Evolutionary conservation across 2,113 vertebrate species (phyloP), one percentile per base, ranked within the genome.

Genomic region (Phaethornis superciliosus): DNA sequence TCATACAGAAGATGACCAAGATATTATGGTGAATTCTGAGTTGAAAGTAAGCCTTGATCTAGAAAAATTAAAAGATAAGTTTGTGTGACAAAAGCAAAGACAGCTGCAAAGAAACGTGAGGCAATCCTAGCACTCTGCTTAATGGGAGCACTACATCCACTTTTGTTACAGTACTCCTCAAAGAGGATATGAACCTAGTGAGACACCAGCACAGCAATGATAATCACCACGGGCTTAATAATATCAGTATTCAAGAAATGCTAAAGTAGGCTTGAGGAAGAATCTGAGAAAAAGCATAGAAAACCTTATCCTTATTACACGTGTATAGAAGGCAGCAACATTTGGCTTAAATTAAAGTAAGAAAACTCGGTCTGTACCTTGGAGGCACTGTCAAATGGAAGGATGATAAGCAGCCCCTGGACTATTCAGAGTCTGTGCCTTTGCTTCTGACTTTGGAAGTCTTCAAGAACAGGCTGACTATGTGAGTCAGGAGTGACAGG

Each of bases 311-410:
- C 3, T 1, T 10, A 4, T 49, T 75, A 37, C 46, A 65, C 3
- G 35, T 6, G 30, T 74, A 35, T 11, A 92, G 30, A 58, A 64
- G 28, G 15, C 64, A 91, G 49, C 92, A 89, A 86, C 55, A 28
- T 80, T 86, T 86, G 81, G 35, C 17, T 85, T 92, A 75, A 85
- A 89, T 75, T 89, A 87, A 89, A 90, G 74, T 30, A 62, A 60
- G 37, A 72, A 88, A 82, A 37, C 15, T 75, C 27, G 6, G 46
- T 17, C 12, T 74, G 7, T 47, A 32, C 37, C 30, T 52, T 51
- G 28, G 44, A 82, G 76, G 52, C 9, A 32, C 11, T 79, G 88
- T 65, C 28, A 67, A 78, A 58, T 22, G 16, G 12, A 67, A 89
- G 27, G 7, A 67, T 81, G 23, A 30, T 46, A 81, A 81, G 37